phyloP scores from a whole-genome alignment of 2,113 vertebrate species.

The Engystomops pustulosus region DNA sequence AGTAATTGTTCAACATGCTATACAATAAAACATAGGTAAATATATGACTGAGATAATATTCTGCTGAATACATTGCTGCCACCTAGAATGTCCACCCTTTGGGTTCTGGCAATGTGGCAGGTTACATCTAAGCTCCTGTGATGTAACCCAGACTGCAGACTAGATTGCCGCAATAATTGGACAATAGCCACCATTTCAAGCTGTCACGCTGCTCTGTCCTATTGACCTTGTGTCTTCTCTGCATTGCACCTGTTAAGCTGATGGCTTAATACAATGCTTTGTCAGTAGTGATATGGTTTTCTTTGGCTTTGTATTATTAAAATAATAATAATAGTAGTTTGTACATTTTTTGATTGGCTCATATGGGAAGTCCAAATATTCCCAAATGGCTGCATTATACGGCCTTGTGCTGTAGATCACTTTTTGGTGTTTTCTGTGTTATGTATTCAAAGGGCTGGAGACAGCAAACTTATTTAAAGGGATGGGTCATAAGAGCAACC shows the following conservation, averaged over 20 bases:
- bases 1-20: not conserved
- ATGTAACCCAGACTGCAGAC: not conserved
- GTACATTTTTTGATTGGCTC: too few relatives aligned
- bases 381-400: not conserved
- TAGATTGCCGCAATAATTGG: not conserved
- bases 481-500: too few relatives aligned
- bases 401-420: too few relatives aligned
- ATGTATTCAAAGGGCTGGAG: too few relatives aligned
- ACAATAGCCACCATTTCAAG: not conserved
- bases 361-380: too few relatives aligned
- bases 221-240: constrained; percentile 10
- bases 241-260: not conserved
- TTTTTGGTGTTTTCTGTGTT: too few relatives aligned
- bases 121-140: not conserved
- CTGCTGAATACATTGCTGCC: not conserved
- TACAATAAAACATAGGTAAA: not conserved
- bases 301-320: not conserved
- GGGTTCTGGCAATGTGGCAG: not conserved
- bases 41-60: too few relatives aligned
- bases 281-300: not conserved
- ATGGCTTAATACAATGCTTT: not conserved
- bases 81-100: not conserved
- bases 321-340: not conserved
- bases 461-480: too few relatives aligned
- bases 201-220: not conserved